These are phyloP conservation scores for Enhydra lutris DNA, from an alignment of 2,113 vertebrate genomes.

Conservation along the genomic window DNA sequence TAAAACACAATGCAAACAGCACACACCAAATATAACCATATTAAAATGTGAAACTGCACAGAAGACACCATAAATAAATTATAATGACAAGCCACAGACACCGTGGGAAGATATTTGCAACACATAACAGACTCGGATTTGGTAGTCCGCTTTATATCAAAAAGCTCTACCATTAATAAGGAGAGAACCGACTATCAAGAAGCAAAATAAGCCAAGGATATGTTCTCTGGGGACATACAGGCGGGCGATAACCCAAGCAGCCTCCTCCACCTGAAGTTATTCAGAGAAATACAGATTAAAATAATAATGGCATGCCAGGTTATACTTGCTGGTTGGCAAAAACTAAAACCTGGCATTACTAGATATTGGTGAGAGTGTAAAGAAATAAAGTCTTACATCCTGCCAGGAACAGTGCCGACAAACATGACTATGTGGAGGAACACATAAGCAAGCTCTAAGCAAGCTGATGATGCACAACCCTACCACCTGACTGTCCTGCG, in stretches of 20 bases:
- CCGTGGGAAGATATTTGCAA: neutral
- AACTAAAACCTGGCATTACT: neutral
- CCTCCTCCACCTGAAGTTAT: neutral
- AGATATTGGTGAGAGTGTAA: neutral
- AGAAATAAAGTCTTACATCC: neutral
- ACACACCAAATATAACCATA: conserved; percentile 9
- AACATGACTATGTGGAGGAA: neutral
- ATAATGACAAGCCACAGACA: neutral
- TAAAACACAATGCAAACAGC: neutral
- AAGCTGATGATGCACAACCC: neutral
- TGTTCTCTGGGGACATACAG: neutral
- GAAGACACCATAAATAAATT: conserved; percentile 23
- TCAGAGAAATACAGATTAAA: neutral
- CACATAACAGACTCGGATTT: neutral
- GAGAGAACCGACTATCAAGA: neutral
- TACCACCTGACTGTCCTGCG: too few species aligned
- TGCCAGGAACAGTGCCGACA: neutral
- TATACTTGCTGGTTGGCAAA: neutral
- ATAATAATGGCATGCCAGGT: neutral
- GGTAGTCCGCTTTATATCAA: neutral
- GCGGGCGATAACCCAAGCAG: neutral
- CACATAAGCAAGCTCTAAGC: neutral
- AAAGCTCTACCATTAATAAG: neutral
- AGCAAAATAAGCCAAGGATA: neutral
- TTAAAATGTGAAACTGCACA: conserved; percentile 11